Conservation (phyloP, 2,113 vertebrate species). For the Mixornis gularis region DNA sequence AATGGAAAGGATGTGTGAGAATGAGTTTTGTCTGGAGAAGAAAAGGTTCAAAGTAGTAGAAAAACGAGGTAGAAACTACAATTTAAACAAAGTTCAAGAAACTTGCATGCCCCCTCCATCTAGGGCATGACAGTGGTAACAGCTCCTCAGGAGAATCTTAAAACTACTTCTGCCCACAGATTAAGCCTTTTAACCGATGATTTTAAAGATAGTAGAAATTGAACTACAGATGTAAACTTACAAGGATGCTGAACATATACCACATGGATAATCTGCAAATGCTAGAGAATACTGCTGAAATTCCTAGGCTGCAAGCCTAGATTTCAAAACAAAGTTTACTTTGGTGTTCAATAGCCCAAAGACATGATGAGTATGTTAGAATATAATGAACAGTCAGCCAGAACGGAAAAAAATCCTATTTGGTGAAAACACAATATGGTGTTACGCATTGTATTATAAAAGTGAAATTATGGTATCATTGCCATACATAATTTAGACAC, state of each 20-base stretch:
- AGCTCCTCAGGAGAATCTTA: neutral
- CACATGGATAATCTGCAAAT: neutral
- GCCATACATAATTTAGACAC: neutral
- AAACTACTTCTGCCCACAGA: neutral
- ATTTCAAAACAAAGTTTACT: neutral
- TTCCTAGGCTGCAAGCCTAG: neutral
- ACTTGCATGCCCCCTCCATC: neutral
- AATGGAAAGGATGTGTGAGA: neutral
- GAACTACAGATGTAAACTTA: neutral
- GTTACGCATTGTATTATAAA: neutral
- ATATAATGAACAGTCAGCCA: neutral
- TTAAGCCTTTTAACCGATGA: neutral
- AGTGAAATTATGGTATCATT: neutral
- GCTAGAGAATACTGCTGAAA: neutral
- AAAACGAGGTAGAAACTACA: neutral
- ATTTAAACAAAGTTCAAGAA: neutral
- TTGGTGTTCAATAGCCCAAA: neutral
- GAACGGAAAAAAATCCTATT: neutral
- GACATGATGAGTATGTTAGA: neutral
- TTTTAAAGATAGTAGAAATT: neutral
- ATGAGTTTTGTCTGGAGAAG: neutral
- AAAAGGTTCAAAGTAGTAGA: neutral
- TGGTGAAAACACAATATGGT: neutral
- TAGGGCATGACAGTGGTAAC: neutral
- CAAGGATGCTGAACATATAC: neutral